phyloP scores from a whole-genome alignment of 2,113 vertebrate species.

The Sinosuthora webbiana region DNA sequence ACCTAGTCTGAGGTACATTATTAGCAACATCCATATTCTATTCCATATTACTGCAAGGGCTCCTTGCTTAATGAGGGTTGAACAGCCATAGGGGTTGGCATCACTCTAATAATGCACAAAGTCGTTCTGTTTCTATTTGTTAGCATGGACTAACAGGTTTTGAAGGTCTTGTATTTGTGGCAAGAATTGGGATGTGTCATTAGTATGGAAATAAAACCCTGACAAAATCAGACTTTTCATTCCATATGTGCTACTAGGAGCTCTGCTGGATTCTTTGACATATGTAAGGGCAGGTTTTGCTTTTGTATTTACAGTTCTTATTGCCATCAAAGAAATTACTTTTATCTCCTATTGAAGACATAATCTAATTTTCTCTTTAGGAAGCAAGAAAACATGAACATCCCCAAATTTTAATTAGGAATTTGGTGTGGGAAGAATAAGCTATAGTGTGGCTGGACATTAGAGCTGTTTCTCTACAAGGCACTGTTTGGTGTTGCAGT shows the following conservation, averaged over 20 bases:
- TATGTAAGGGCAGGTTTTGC: not conserved
- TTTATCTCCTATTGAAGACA: not conserved
- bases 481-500: not conserved
- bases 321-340: not conserved
- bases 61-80: not conserved
- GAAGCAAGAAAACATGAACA: not conserved
- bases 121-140: not conserved
- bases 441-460: rapidly evolving
- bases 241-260: not conserved
- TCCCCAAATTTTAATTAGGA: not conserved
- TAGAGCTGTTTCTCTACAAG: not conserved
- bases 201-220: not conserved
- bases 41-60: not conserved
- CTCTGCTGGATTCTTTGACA: not conserved
- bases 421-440: not conserved
- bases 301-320: not conserved
- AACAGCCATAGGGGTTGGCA: not conserved
- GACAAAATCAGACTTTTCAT: not conserved
- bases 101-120: not conserved
- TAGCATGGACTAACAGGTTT: not conserved
- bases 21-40: not conserved
- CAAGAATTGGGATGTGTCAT: not conserved
- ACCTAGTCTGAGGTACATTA: not conserved
- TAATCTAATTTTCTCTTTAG: not conserved
- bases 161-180: not conserved